Evolutionary conservation across 2,113 vertebrate species (phyloP).

Genomic region (Gadus chalcogrammus): DNA sequence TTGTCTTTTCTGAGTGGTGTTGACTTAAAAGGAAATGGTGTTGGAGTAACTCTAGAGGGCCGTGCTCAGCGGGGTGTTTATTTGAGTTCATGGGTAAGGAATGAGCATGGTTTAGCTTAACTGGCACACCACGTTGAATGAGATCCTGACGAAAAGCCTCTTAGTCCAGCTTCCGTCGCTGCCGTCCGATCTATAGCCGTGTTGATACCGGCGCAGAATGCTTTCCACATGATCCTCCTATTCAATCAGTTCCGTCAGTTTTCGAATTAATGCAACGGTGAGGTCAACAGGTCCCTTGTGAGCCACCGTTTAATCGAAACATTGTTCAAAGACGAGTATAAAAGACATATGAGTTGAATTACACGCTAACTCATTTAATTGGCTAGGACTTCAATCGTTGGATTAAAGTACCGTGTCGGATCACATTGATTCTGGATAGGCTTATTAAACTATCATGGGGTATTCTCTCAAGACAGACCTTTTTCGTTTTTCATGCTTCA

Average conservation of each 20-base stretch:
- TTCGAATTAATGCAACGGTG: no score
- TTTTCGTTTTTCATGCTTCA: no score
- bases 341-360: background rate
- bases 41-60: conserved; percentile 36
- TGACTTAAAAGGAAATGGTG: conserved; percentile 57
- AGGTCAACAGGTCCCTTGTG: no score
- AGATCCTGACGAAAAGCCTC: background rate
- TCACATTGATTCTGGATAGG: no score
- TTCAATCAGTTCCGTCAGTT: background rate
- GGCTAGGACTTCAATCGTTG: conserved; percentile 16
- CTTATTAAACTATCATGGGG: no score
- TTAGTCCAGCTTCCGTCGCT: background rate
- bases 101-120: conserved; percentile 29
- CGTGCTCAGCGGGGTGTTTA: conserved; percentile 38
- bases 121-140: conserved; percentile 21
- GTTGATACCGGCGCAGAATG: background rate
- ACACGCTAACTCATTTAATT: no score
- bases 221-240: background rate
- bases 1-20: conserved; percentile 53
- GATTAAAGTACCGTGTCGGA: conserved; percentile 42
- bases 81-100: conserved; percentile 43
- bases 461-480: no score
- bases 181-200: background rate
- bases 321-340: conserved; percentile 8
- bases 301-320: background rate